Percentiles rank a stretch among this genome's conserved stretches.
Evolutionary conservation across 2,797 vertebrate species (phyloP).

Genomic region (Percopsis omiscomaycus): DNA sequence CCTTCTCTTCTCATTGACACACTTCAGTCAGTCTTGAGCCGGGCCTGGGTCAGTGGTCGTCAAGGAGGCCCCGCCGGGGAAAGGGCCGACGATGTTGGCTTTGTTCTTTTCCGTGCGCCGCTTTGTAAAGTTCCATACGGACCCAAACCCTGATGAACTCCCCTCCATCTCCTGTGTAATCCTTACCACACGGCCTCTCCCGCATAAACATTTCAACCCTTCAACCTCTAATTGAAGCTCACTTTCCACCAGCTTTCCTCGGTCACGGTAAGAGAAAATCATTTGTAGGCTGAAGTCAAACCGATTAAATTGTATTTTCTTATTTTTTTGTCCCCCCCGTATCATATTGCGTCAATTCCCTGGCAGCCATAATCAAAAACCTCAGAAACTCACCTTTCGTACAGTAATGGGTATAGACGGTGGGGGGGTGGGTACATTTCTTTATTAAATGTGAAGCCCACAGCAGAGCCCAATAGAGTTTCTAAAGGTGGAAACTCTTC

Average conservation of each 20-base stretch:
- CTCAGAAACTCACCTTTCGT: background rate
- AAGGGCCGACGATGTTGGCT: slow-evolving; percentile 12
- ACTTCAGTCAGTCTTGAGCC: slow-evolving; percentile 30
- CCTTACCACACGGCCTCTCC: background rate
- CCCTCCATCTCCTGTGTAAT: background rate
- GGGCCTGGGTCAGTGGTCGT: slow-evolving; percentile 14
- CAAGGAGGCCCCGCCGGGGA: slow-evolving; percentile 53
- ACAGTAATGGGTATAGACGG: background rate
- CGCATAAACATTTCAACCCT: slow-evolving; percentile 16
- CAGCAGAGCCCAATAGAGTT: slow-evolving; percentile 11
- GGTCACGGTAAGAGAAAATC: background rate
- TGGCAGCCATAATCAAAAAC: slow-evolving; percentile 9
- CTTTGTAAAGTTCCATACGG: background rate
- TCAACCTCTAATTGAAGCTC: slow-evolving; percentile 14
- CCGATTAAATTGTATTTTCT: background rate
- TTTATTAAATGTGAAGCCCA: slow-evolving; percentile 14
- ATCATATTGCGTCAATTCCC: background rate
- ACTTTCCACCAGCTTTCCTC: slow-evolving; percentile 1
- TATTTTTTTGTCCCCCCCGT: no score
- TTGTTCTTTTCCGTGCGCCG: slow-evolving; percentile 1
- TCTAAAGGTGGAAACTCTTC: slow-evolving; percentile 39
- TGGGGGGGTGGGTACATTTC: slow-evolving; percentile 11
- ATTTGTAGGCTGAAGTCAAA: no score
- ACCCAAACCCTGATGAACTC: background rate
- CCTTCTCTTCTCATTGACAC: slow-evolving; percentile 26